These are phyloP conservation scores for Drosophila ohnishii DNA, from an alignment of 1,140 invertebrate species.

Conservation along the genomic window DNA sequence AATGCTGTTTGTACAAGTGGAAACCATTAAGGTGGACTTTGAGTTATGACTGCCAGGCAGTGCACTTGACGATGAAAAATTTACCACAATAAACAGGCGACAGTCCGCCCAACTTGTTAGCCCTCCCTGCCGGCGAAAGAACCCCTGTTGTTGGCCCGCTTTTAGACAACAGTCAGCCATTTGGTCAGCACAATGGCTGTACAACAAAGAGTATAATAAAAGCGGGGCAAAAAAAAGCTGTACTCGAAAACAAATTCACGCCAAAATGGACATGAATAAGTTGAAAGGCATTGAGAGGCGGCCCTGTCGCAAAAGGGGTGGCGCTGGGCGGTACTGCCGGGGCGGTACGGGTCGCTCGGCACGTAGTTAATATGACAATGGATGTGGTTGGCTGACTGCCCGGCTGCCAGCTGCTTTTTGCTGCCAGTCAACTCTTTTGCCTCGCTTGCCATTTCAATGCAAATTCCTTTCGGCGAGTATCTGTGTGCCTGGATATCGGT, in stretches of 20 bases:
- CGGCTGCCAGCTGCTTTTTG: slow-evolving; percentile 60
- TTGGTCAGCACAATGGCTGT: slow-evolving; percentile 64
- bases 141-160: slow-evolving; percentile 15
- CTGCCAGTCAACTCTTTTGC: slow-evolving; percentile 59
- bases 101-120: slow-evolving; percentile 17
- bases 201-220: slow-evolving; percentile 40
- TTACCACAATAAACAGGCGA: slow-evolving; percentile 61
- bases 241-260: slow-evolving; percentile 70
- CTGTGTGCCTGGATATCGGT: slow-evolving; percentile 47
- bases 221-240: slow-evolving; percentile 27
- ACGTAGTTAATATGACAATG: slow-evolving; percentile 70
- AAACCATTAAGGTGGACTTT: slow-evolving; percentile 73
- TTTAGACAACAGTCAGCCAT: slow-evolving; percentile 53
- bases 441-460: slow-evolving; percentile 49
- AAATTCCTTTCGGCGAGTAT: slow-evolving; percentile 43
- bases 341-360: slow-evolving; percentile 35
- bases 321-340: not conserved
- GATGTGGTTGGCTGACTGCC: slow-evolving; percentile 59
- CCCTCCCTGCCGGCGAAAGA: not conserved
- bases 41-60: slow-evolving; percentile 71
- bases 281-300: slow-evolving; percentile 66
- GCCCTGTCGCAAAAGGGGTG: slow-evolving; percentile 9
- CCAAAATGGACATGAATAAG: slow-evolving; percentile 79
- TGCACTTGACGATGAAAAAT: slow-evolving; percentile 77
- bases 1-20: slow-evolving; percentile 61